Base-by-base conservation (phyloP, 2,113 vertebrate genomes). In the Chauna torquata region DNA sequence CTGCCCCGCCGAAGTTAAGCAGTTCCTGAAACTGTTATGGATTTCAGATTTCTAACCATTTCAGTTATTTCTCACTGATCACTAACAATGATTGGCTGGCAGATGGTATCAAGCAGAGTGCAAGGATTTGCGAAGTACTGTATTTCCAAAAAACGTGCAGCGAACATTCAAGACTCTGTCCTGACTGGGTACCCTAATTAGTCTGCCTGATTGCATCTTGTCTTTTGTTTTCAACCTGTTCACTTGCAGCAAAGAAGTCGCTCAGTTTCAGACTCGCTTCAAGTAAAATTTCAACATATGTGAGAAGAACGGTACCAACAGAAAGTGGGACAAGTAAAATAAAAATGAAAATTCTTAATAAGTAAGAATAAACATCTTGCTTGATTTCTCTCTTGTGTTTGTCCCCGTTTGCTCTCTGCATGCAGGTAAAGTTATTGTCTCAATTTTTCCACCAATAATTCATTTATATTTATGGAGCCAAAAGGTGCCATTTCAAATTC, bases 141-240 rank as follows among this genome's bases (percentile, higher is more conserved):
- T 52, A n/a, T 82, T 91, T 86, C 76, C 57, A 74, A 92, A 96
- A 92, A 79, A 74, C 47, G 25, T 91, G 58, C 54, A 58, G 95
- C 66, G 78, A 95, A 91, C 70, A 91, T 95, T 92, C 89, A 90
- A 92, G 91, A 20, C 62, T 92, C 49, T 72, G 54, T 82, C 50
- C 66, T 96, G 74, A 76, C 58, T 70, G 65, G 65, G 36, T 82
- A 61, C 45, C 42, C 57, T 87, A 94, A 95, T 94, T 94, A 91
- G 69, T 87, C 86, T 95, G 68, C 69, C 68, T 94, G 91, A 94
- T 76, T 96, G 90, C 76, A 93, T 86, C 88, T 90, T 78, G 40
- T 94, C 72, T 94, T 91, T 83, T 10, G 11, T 87, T 96, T 91
- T 94, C 71, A 94, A 77, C 66, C 28, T 89, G 30, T 80, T 94